Base-by-base conservation (phyloP, 2,888 invertebrate species). In the Apodemia duryi region DNA sequence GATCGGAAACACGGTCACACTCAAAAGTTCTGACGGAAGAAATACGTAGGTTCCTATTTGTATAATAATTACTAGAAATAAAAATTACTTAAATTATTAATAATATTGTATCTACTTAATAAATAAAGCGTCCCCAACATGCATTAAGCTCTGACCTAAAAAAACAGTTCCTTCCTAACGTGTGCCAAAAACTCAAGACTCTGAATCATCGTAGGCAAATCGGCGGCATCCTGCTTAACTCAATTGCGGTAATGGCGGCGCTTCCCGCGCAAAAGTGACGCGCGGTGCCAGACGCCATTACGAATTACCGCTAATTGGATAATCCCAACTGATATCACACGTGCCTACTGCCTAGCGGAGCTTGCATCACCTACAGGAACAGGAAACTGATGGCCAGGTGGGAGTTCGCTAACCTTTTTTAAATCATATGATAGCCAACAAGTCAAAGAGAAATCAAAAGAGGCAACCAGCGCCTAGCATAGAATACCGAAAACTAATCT, bases 221-320 rank as follows among this genome's bases (percentile, higher is more conserved):
- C 84, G 80, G 74, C 77, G 71, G 79, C 81, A 83, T 90, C 89
- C 89, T 88, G 83, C 84, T 87, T 87, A 83, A 65, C 69, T 74
- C 82, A 83, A 85, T 84, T 86, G 79, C 67, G 65, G 73, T 81
- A 82, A 84, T 83, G 79, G 80, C 80, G 74, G 67, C 77, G 75
- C 75, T 83, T 87, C 83, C 86, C 85, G 85, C 83, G 83, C 84
- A 76, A 84, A 82, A 74, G 74, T 80, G 81, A 78, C 83, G 77
- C 72, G 75, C 68, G 69, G 65, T 67, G 65, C 57, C 70, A 63
- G 62, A 67, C 64, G 66, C 64, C 29, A 57, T 57, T 57, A 57
- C 54, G 32, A 57, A 57, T 57, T 57, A 57, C 57, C 57, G 32
- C 57, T 57, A 57, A 57, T 29, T 57, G 57, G 57, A 57, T 57